Base-by-base conservation (phyloP, 53 echinoderm and acorn worm genomes). In the Echinometra lucunter region DNA sequence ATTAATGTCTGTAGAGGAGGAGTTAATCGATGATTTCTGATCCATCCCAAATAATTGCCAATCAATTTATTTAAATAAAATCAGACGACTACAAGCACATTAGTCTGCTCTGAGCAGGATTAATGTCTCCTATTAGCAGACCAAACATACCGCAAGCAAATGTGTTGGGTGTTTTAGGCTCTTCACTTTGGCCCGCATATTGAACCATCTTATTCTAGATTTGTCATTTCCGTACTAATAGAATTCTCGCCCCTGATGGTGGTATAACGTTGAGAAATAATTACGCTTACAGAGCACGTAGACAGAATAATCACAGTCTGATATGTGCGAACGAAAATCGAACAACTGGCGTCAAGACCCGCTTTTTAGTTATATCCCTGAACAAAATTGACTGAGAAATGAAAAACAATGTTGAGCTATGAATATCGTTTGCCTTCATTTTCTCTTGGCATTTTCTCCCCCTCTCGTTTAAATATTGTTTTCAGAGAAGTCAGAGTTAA, bases 261-360 rank as follows among this genome's bases (percentile, higher is more conserved):
- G 53, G 92, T 75, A 80, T 92, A 92, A 92, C 35, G 78, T 57
- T 78, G n/a, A 1, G 72, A 83, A 67, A 66, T 83, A 83, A 94
- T 94, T 94, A 94, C 94, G 94, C 63, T 94, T 60, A 83, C 94
- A 45, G 45, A 58, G n/a, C 94, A 94, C 94, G 94, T 94, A 82
- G 85, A 53, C 94, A 5, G 66, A 94, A 83, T 94, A 38, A 83
- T 94, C 85, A 57, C 83, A 83, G 60, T 44, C 58, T 83, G 94
- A 94, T 94, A 83, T 83, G 94, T 58, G 40, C 85, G 63, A 83
- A 94, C 94, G 60, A 47, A 82, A 94, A 94, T 94, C 94, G 94
- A 94, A 94, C 58, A 83, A 94, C 45, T 94, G 94, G 94, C 94
- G 94, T 94, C 94, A 63, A 44, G 92, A 53, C 44, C 91, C 45